A percentile compares a stretch with the other conserved stretches of the same genome.
These are phyloP conservation scores for Cepphus grylle DNA, from an alignment of 2,113 vertebrate species.

Conservation along the genomic window DNA sequence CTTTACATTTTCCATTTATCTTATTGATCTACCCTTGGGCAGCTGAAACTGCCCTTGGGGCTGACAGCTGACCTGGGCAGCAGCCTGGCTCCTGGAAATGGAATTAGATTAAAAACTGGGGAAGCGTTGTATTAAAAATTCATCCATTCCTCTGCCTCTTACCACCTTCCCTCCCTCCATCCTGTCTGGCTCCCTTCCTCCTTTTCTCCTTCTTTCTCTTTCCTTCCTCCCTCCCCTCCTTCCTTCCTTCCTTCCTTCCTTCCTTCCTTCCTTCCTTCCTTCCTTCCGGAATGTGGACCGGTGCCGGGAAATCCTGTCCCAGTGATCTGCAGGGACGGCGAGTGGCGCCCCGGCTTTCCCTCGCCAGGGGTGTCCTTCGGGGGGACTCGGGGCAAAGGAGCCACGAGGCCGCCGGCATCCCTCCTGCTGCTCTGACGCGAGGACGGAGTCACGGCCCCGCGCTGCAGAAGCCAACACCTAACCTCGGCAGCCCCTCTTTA, in stretches of 20 bases:
- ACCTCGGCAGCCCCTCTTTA: not conserved
- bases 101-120: not conserved
- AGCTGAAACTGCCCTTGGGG: not conserved
- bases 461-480: not conserved
- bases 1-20: not conserved
- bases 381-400: fast-evolving
- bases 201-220: too few species aligned
- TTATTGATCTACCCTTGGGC: not conserved
- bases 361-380: fast-evolving
- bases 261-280: too few species aligned
- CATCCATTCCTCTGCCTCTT: not conserved
- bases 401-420: fast-evolving
- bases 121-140: not conserved
- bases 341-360: fast-evolving
- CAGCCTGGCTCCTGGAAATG: not conserved
- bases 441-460: fast-evolving
- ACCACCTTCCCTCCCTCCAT: not conserved
- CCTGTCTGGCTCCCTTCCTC: fast-evolving
- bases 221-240: too few species aligned
- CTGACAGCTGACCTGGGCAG: not conserved
- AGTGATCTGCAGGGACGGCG: fast-evolving
- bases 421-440: not conserved
- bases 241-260: too few species aligned
- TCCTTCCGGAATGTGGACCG: fast-evolving
- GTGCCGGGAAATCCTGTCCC: fast-evolving